Conservation (phyloP, 1,140 invertebrate genomes). For the Hycleus phaleratus region DNA sequence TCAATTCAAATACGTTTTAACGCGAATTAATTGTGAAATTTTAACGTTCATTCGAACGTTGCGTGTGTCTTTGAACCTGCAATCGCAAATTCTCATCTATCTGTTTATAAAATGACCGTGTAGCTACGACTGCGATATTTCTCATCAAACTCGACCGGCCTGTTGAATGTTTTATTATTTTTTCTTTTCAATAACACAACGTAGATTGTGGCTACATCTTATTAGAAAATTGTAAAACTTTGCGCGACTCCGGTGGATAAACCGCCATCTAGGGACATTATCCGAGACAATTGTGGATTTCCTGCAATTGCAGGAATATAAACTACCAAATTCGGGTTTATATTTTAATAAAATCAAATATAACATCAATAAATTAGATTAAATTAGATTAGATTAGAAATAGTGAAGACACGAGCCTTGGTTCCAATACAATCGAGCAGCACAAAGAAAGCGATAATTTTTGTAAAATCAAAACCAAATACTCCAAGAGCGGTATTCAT, state of each 20-base stretch:
- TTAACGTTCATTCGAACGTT: not conserved
- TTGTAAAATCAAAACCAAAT: too few relatives aligned
- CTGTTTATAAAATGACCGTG: slow-evolving; percentile 12
- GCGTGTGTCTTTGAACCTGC: slow-evolving; percentile 13
- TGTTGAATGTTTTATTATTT: slow-evolving; percentile 18
- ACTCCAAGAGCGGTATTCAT: too few relatives aligned
- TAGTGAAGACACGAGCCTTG: too few relatives aligned
- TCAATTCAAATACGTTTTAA: not conserved
- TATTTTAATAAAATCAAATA: too few relatives aligned
- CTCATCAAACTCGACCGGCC: slow-evolving; percentile 8
- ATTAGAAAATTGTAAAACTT: not conserved
- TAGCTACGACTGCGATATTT: slow-evolving; percentile 6
- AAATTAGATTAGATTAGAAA: too few relatives aligned
- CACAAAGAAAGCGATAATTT: too few relatives aligned
- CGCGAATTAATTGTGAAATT: not conserved
- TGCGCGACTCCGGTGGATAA: not conserved
- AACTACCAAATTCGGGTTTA: too few relatives aligned
- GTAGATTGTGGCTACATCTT: slow-evolving; percentile 16
- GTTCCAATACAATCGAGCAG: too few relatives aligned
- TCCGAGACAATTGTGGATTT: too few relatives aligned
- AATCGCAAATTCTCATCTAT: slow-evolving; percentile 6
- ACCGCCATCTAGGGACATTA: too few relatives aligned
- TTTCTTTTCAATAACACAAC: not conserved
- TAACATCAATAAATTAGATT: too few relatives aligned
- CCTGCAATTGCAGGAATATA: too few relatives aligned